These are phyloP conservation scores for Stichopus chloronotus DNA, from an alignment of 35 echinoderm and acorn worm genomes.

Conservation along the genomic window DNA sequence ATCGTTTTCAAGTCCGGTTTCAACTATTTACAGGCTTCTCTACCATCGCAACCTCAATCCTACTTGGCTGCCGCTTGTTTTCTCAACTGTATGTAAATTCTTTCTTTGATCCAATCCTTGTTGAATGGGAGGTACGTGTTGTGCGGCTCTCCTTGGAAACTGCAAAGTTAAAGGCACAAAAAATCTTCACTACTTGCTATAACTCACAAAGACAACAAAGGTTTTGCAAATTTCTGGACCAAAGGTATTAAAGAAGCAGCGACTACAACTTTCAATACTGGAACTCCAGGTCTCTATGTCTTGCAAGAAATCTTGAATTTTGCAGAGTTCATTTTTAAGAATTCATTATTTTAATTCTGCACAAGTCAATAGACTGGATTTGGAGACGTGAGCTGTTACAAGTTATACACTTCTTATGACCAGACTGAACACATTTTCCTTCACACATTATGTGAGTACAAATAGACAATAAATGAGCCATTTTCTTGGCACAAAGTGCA, in stretches of 20 bases:
- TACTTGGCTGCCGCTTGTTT: conserved; percentile 72
- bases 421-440: background rate
- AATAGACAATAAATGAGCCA: background rate
- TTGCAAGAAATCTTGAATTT: too few relatives aligned
- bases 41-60: background rate
- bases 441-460: background rate
- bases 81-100: conserved; percentile 80
- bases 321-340: too few relatives aligned
- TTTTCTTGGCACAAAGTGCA: too few relatives aligned
- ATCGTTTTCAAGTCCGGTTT: background rate
- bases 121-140: conserved; percentile 78
- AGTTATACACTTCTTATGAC: too few relatives aligned
- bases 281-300: too few relatives aligned
- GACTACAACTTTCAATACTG: too few relatives aligned
- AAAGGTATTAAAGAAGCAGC: background rate
- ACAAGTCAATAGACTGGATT: background rate
- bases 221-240: background rate
- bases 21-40: background rate
- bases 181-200: too few relatives aligned
- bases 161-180: conserved; percentile 39
- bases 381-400: background rate
- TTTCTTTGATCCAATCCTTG: conserved; percentile 90
- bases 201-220: too few relatives aligned
- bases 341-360: too few relatives aligned
- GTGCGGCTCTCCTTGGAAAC: conserved; percentile 71